Conservation (phyloP, 2,113 vertebrate genomes). For the Barbus barbus region DNA sequence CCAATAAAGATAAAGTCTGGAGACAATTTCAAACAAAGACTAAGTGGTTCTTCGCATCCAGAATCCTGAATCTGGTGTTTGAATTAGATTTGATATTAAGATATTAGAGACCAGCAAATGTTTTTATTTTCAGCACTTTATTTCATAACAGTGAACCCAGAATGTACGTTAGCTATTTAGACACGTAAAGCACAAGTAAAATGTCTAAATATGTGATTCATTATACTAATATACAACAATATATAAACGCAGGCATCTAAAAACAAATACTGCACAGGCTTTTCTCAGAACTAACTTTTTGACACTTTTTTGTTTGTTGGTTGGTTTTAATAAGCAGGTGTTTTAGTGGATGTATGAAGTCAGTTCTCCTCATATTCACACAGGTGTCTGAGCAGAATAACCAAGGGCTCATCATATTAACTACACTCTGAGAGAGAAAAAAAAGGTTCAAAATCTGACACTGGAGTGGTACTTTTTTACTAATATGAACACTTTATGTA, state of each 20-base stretch:
- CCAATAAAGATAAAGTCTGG: too few species aligned
- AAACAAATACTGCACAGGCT: too few species aligned
- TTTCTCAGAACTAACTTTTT: too few species aligned
- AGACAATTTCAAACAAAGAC: too few species aligned
- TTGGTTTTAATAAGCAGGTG: neutral
- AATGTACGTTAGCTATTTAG: neutral
- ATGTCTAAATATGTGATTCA: neutral
- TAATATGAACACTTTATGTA: neutral
- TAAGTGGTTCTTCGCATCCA: too few species aligned
- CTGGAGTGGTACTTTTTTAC: neutral
- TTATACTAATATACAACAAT: neutral
- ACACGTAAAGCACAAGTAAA: neutral
- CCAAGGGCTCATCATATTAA: neutral
- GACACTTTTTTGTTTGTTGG: too few species aligned
- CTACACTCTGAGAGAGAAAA: too few species aligned
- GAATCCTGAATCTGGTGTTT: too few species aligned
- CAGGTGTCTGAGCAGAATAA: neutral
- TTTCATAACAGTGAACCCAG: too few species aligned
- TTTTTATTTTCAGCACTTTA: too few species aligned
- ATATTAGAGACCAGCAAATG: too few species aligned
- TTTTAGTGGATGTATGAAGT: neutral
- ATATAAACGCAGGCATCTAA: neutral
- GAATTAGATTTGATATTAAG: too few species aligned
- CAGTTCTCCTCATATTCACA: neutral
- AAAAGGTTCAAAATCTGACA: neutral